Conservation (phyloP, 2,888 invertebrate species). For the Pharmacophagus antenor region DNA sequence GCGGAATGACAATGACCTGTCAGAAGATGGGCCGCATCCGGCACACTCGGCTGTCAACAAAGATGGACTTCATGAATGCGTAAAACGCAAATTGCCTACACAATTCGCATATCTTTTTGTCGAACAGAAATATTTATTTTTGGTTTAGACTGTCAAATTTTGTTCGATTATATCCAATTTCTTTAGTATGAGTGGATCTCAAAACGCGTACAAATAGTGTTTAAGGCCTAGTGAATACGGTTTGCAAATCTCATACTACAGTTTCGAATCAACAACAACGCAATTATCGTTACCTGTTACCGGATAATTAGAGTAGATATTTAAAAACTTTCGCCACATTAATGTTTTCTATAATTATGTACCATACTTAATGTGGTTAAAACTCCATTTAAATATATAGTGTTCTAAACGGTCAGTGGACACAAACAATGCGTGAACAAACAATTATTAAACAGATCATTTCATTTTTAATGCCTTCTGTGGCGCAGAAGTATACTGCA, state of each 20-base stretch:
- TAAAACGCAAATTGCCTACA: constrained; percentile 15
- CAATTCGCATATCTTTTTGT: not conserved
- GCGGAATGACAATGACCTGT: constrained; percentile 30
- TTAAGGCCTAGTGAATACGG: not conserved
- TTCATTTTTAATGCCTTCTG: not conserved
- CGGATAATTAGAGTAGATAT: not conserved
- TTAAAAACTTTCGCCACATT: not conserved
- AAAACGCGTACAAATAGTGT: too few relatives aligned
- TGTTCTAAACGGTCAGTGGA: not conserved
- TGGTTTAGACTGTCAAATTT: too few relatives aligned
- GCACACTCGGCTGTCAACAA: constrained; percentile 24
- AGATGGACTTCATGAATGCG: constrained; percentile 26
- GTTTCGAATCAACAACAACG: not conserved
- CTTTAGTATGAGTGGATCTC: not conserved
- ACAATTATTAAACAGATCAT: not conserved
- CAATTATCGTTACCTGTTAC: not conserved
- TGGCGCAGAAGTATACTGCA: too few relatives aligned
- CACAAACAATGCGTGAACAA: constrained; percentile 4
- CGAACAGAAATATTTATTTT: not conserved
- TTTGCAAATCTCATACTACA: not conserved
- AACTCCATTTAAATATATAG: not conserved
- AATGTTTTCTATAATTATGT: not conserved
- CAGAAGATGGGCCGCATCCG: constrained; percentile 30
- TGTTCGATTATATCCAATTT: not conserved
- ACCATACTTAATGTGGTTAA: not conserved